A percentile compares a stretch with the other conserved stretches of the same genome.
Evolutionary conservation across 2,888 invertebrate genomes (phyloP).

Genomic region (Darwinula stevensoni): DNA sequence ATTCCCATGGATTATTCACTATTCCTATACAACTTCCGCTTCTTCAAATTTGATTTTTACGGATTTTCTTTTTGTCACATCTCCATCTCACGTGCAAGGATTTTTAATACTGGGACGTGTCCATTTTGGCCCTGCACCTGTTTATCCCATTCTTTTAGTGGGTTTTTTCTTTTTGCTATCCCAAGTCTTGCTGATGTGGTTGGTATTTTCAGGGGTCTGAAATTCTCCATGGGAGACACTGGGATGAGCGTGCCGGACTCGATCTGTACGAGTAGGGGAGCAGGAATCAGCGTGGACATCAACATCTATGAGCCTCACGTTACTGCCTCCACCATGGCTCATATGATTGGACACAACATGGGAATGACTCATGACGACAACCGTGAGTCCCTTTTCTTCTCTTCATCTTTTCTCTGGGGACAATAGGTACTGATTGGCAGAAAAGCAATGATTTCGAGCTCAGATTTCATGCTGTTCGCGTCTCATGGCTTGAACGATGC

Average conservation of each 20-base stretch:
- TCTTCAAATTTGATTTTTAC: no score
- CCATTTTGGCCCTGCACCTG: background rate
- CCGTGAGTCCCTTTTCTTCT: no score
- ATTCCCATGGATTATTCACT: no score
- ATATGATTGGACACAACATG: conserved; percentile 93
- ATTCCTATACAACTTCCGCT: no score
- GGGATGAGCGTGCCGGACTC: conserved; percentile 80
- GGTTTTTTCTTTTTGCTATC: background rate
- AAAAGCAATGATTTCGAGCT: background rate
- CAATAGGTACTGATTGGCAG: background rate
- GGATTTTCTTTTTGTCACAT: no score
- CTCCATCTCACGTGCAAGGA: no score
- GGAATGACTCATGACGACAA: conserved; percentile 89
- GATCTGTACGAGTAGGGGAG: conserved; percentile 70
- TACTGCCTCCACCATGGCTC: conserved; percentile 82
- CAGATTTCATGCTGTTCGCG: no score
- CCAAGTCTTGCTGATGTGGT: no score
- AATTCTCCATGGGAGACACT: conserved; percentile 61
- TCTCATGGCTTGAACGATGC: no score
- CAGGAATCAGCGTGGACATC: conserved; percentile 75
- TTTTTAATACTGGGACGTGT: no score
- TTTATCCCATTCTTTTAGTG: background rate
- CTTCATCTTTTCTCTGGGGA: no score
- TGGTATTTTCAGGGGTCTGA: conserved; percentile 37
- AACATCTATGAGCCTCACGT: conserved; percentile 76